Evolutionary conservation across 2,888 invertebrate genomes (phyloP), one percentile per base, ranked within the genome.

Genomic region (Cosmia pyralina): DNA sequence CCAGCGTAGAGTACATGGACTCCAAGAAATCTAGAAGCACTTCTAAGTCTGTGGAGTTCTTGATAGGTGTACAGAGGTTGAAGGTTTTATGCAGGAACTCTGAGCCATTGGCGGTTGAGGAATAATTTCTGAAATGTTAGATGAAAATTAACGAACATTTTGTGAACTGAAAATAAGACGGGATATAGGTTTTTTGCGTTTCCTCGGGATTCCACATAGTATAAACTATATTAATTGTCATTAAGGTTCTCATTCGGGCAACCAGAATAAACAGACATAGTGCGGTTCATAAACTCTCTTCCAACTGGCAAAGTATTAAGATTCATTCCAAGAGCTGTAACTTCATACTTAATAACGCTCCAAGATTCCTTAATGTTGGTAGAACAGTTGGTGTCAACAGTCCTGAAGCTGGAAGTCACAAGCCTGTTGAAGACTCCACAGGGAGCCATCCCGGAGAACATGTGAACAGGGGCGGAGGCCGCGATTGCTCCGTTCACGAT

Each of bases 391-490:
- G 85, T 83, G 57, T 90, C 96, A 4, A 96, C 96, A 13, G 94
- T 90, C 34, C 91, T 93, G 93, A 97, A 99, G 76, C 98, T 98
- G 34, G 98, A 97, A 0, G 99, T 98, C 0, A 98, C 97, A 74
- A 99, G 98, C 88, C 97, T 96, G 85, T 97, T 95, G 93, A 97
- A 99, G 34, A 97, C 97, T 60, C 97, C 97, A 90, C 99, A 99
- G 0, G 98, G 97, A 2, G 98, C 97, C 90, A 98, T 94, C 46
- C 97, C 98, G 2, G 97, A 96, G 93, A 98, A 99, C 96, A 98
- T 98, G 94, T 98, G 97, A 85, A 99, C 97, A 0, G 99, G 99
- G 0, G 99, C 99, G 28, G 99, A 99, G 4, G 98, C 97, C 7
- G 99, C 99, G 78, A 99, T 97, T 1, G 99, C 98, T 0, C 99